A percentile compares a stretch with the other conserved stretches of the same genome.
phyloP scores from a whole-genome alignment of 1,140 invertebrate species.

The Brachionus asplanchnoidis region DNA sequence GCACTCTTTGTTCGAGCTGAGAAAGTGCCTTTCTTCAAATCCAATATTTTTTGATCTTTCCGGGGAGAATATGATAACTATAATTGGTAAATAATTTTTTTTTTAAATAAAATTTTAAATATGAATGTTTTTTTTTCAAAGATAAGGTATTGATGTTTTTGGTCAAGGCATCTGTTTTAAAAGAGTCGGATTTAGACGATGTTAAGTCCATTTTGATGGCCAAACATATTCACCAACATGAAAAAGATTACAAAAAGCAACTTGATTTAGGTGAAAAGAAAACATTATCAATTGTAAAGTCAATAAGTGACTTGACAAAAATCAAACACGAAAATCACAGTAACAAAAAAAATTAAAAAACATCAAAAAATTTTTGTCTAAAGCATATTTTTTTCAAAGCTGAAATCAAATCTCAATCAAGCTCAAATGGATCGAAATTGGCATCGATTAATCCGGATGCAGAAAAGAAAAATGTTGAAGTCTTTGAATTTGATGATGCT shows the following conservation, averaged over 20 bases:
- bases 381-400: background rate
- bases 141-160: background rate
- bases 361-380: too few relatives aligned
- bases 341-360: background rate
- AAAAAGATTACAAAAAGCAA: slow-evolving; percentile 48
- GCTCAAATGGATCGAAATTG: background rate
- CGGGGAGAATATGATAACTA: slow-evolving; percentile 65
- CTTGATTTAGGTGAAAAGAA: slow-evolving; percentile 61
- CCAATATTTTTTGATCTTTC: slow-evolving; percentile 53
- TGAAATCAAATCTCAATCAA: background rate
- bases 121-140: background rate
- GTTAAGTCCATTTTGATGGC: slow-evolving; percentile 78
- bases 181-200: slow-evolving; percentile 70
- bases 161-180: slow-evolving; percentile 56
- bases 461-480: background rate
- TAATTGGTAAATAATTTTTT: slow-evolving; percentile 68
- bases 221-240: slow-evolving; percentile 81
- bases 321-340: background rate
- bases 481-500: background rate
- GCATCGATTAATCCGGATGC: background rate
- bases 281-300: background rate
- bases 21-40: slow-evolving; percentile 51
- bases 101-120: background rate
- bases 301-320: background rate
- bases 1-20: slow-evolving; percentile 54